Conservation (phyloP, 2,113 vertebrate species). For the Austrofundulus limnaeus region DNA sequence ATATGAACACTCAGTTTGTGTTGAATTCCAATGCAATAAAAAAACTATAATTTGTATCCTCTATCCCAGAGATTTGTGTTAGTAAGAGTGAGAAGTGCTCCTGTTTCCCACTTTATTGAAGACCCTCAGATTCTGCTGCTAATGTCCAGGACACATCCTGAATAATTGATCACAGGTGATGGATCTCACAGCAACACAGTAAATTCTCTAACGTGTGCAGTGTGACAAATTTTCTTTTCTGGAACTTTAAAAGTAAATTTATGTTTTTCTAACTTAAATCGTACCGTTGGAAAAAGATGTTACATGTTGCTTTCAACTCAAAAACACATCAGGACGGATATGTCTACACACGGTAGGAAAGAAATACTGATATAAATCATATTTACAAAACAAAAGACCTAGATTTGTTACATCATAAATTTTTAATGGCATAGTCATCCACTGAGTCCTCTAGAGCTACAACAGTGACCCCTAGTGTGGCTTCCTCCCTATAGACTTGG, state of each 20-base stretch:
- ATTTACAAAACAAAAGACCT: too few species aligned
- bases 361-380: too few species aligned
- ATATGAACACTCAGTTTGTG: background rate
- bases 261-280: background rate
- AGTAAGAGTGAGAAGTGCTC: background rate
- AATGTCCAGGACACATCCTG: constrained; percentile 52
- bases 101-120: constrained; percentile 12
- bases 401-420: too few species aligned
- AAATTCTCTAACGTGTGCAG: constrained; percentile 49
- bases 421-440: constrained; percentile 11
- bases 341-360: too few species aligned
- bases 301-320: too few species aligned
- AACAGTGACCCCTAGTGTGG: constrained; percentile 84
- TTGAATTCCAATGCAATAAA: background rate
- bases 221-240: constrained; percentile 18
- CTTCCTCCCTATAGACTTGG: constrained; percentile 43
- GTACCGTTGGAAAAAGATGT: too few species aligned
- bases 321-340: too few species aligned
- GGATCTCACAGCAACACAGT: constrained; percentile 44
- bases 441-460: constrained; percentile 55
- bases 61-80: constrained; percentile 6
- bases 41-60: background rate
- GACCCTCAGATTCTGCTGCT: constrained; percentile 37
- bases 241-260: too few species aligned
- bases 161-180: constrained; percentile 72